phyloP scores from a whole-genome alignment of 2,888 invertebrate genomes.

The Aphidoletes aphidimyza region DNA sequence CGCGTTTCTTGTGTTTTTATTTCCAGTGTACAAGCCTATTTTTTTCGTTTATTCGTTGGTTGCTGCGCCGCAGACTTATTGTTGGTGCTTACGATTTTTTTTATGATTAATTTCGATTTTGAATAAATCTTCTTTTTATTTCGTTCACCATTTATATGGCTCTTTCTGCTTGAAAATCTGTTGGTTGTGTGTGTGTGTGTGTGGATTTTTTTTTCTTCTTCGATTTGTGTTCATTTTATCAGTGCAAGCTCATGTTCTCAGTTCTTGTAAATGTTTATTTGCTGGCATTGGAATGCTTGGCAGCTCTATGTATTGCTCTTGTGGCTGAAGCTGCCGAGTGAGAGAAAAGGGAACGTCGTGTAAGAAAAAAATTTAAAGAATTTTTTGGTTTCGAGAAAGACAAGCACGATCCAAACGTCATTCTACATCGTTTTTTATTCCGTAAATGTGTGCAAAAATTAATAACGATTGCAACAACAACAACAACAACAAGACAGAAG shows the following conservation, averaged over 20 bases:
- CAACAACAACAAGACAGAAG: background rate
- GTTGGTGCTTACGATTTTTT: slow-evolving; percentile 35
- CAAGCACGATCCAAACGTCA: slow-evolving; percentile 51
- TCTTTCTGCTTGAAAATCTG: background rate
- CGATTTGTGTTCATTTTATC: background rate
- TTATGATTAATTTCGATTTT: slow-evolving; percentile 54
- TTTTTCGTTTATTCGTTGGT: background rate
- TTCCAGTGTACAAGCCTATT: slow-evolving; percentile 23
- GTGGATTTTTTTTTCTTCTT: background rate
- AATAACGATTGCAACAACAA: background rate
- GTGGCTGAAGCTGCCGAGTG: background rate
- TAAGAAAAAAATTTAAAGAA: background rate
- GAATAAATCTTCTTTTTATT: slow-evolving; percentile 44
- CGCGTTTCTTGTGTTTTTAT: slow-evolving; percentile 41
- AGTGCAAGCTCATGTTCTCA: background rate
- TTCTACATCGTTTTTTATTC: background rate
- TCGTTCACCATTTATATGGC: background rate
- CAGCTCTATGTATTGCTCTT: background rate
- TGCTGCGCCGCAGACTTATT: background rate
- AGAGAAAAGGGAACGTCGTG: background rate
- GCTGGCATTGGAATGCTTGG: background rate
- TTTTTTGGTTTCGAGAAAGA: slow-evolving; percentile 14
- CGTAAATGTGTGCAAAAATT: background rate
- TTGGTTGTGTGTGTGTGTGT: too few relatives aligned
- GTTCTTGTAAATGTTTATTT: background rate